Conservation (phyloP, 37 sponge, comb jelly and placozoan genomes). For the Hexactinellida sp. region DNA sequence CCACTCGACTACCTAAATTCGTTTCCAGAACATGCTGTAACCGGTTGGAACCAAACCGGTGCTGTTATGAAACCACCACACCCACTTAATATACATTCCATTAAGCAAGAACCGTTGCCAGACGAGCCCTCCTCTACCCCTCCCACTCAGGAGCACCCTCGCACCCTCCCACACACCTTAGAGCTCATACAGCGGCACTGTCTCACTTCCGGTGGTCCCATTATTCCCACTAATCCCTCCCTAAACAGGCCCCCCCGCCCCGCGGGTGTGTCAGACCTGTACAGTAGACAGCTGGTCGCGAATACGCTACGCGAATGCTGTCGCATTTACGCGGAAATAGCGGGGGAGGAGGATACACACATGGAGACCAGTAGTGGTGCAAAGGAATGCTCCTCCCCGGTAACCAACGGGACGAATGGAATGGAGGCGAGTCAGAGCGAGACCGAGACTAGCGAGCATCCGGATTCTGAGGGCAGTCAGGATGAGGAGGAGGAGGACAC, state of each 20-base stretch:
- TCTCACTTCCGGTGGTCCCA: not conserved
- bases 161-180: not conserved
- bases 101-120: not conserved
- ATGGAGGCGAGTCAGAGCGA: not conserved
- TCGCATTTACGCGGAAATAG: not conserved
- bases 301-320: not conserved
- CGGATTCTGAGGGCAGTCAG: not conserved
- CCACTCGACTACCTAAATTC: not conserved
- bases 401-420: not conserved
- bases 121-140: not conserved
- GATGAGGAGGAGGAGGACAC: not conserved
- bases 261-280: not conserved
- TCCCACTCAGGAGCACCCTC: not conserved
- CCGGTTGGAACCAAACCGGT: not conserved
- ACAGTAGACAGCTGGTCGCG: not conserved
- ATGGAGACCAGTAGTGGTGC: not conserved
- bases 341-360: not conserved
- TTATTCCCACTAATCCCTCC: not conserved
- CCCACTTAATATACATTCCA: not conserved
- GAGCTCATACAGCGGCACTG: not conserved
- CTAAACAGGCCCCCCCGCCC: not conserved
- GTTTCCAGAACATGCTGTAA: not conserved
- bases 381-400: not conserved
- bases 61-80: not conserved
- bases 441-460: not conserved